Percentiles rank a stretch among this genome's conserved stretches.
Conservation (phyloP, 2,888 invertebrate genomes). For the Caenorhabditis japonica region DNA sequence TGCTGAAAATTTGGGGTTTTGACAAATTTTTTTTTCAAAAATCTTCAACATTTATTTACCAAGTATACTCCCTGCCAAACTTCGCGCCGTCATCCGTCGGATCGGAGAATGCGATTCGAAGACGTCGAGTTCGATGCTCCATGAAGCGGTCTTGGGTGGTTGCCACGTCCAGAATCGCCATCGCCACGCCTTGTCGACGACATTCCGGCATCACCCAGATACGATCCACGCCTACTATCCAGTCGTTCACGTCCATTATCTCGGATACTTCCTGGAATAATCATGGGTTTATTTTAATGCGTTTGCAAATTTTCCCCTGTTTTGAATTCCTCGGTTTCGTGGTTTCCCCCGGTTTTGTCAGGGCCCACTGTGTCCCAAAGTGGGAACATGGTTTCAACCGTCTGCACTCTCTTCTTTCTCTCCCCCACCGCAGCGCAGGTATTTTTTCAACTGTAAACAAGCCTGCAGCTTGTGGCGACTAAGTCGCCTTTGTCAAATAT, state of each 20-base stretch:
- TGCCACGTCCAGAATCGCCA: conserved; percentile 27
- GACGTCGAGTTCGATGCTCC: conserved; percentile 19
- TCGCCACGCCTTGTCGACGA: conserved; percentile 9
- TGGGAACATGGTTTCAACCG: too few relatives aligned
- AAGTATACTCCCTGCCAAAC: conserved; percentile 9
- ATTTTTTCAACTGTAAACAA: too few relatives aligned
- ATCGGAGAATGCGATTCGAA: conserved; percentile 38
- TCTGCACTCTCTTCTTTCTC: too few relatives aligned
- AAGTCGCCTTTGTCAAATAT: too few relatives aligned
- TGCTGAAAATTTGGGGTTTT: conserved; percentile 28
- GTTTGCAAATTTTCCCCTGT: too few relatives aligned
- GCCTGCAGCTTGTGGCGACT: too few relatives aligned
- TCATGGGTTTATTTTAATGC: too few relatives aligned
- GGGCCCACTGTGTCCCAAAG: too few relatives aligned
- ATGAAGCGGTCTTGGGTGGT: conserved; percentile 24
- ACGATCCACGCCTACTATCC: conserved; percentile 49
- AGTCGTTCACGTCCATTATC: conserved; percentile 9
- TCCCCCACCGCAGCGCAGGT: too few relatives aligned
- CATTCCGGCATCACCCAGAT: conserved; percentile 26
- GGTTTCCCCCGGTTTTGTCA: too few relatives aligned
- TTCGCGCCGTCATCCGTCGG: conserved; percentile 19
- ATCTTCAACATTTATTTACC: conserved; percentile 10
- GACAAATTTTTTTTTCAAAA: too few relatives aligned
- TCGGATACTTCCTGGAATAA: neutral
- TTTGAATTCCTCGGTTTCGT: too few relatives aligned